phyloP scores from a whole-genome alignment of 2,113 vertebrate species.

The Pedionomus torquatus region DNA sequence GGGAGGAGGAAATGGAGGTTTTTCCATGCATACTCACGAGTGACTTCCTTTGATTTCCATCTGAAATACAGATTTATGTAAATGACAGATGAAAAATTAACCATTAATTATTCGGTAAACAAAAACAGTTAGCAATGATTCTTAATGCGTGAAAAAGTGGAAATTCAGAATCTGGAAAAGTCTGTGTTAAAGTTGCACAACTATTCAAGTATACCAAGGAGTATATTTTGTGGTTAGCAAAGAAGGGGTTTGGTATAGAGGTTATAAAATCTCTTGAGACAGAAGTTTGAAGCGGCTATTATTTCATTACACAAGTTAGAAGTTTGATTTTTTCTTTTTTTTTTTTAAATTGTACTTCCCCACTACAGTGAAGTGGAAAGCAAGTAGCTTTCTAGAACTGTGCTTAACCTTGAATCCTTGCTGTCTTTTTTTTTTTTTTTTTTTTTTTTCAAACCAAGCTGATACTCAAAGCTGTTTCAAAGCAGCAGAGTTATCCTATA shows the following conservation, averaged over 20 bases:
- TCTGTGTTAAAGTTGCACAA: background rate
- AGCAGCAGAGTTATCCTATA: background rate
- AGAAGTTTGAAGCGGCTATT: background rate
- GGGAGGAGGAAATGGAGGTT: background rate
- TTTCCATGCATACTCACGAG: rapidly evolving
- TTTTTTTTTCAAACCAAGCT: background rate
- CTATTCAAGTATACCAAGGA: background rate
- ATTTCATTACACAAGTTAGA: background rate
- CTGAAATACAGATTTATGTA: background rate
- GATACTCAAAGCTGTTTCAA: background rate
- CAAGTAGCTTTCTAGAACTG: background rate
- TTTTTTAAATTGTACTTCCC: background rate
- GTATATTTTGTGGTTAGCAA: background rate
- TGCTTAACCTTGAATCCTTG: background rate
- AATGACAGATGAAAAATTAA: background rate
- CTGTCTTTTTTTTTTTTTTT: background rate
- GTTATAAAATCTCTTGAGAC: background rate
- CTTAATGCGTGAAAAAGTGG: background rate
- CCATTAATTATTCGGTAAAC: background rate
- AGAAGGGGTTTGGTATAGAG: background rate
- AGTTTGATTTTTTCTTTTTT: no score
- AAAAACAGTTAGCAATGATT: background rate
- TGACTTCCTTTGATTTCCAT: background rate
- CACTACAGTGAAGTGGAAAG: background rate
- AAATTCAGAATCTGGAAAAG: background rate